A percentile compares a stretch with the other conserved stretches of the same genome.
These are phyloP conservation scores for Ernsta delagoae DNA, from an alignment of 2,888 invertebrate species.

Conservation along the genomic window DNA sequence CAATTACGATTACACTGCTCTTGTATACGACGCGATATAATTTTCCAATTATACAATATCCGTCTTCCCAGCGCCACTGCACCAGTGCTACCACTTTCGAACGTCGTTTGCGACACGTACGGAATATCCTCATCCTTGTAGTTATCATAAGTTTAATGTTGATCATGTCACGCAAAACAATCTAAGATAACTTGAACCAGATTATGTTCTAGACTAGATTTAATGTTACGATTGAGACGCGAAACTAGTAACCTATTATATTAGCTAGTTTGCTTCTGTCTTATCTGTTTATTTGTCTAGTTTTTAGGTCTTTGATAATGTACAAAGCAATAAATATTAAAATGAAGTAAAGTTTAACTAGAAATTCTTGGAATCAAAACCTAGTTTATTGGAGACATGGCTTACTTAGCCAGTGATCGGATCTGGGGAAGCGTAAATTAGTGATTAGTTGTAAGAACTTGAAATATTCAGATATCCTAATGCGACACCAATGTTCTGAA, in stretches of 20 bases:
- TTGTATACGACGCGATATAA: no score
- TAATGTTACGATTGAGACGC: not conserved
- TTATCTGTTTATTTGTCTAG: no score
- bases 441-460: not conserved
- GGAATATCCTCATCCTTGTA: conserved; percentile 27
- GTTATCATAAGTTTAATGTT: not conserved
- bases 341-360: no score
- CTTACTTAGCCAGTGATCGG: conserved; percentile 10
- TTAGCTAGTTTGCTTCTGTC: no score
- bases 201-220: not conserved
- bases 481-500: conserved; percentile 30
- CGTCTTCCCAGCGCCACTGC: no score
- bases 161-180: conserved; percentile 6
- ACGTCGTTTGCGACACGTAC: conserved; percentile 28
- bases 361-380: not conserved
- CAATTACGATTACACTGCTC: no score
- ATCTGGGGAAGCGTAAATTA: conserved; percentile 3
- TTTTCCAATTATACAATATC: no score
- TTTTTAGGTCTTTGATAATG: no score
- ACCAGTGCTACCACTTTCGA: conserved; percentile 25
- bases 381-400: not conserved
- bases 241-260: no score
- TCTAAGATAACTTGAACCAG: not conserved
- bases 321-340: no score
- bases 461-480: conserved; percentile 30